Evolutionary conservation across 2,888 invertebrate species (phyloP).

Genomic region (Caenorhabditis becei): DNA sequence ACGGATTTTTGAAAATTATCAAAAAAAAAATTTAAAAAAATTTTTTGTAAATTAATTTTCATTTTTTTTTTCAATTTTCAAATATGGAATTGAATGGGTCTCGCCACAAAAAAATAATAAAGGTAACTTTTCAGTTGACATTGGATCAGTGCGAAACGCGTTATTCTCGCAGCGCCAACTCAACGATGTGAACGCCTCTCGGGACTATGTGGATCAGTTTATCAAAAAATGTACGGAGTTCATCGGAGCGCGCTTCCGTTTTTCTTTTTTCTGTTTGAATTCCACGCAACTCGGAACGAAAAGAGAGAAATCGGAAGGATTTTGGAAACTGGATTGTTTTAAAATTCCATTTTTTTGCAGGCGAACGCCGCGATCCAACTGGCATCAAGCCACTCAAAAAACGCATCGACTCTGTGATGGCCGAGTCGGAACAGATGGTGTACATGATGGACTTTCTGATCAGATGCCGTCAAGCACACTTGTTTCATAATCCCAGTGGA

Average conservation of each 20-base stretch:
- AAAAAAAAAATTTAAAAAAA: not conserved
- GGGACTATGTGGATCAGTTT: conserved; percentile 43
- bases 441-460: conserved; percentile 53
- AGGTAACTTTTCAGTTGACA: conserved; percentile 12
- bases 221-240: conserved; percentile 52
- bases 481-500: conserved; percentile 21
- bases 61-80: no score
- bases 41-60: no score
- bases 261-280: not conserved
- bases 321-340: no score
- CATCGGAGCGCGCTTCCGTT: no score
- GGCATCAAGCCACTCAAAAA: conserved; percentile 20
- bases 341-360: conserved; percentile 16
- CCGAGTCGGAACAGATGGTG: conserved; percentile 18
- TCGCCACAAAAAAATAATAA: not conserved
- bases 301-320: no score
- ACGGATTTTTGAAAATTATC: not conserved
- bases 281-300: no score
- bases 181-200: conserved; percentile 23
- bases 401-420: conserved; percentile 29
- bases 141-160: conserved; percentile 11
- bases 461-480: conserved; percentile 52
- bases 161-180: conserved; percentile 30
- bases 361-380: conserved; percentile 44
- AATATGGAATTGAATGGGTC: not conserved